Evolutionary conservation across 2,113 vertebrate genomes (phyloP).

Genomic region (Cyprinodon variegatus): DNA sequence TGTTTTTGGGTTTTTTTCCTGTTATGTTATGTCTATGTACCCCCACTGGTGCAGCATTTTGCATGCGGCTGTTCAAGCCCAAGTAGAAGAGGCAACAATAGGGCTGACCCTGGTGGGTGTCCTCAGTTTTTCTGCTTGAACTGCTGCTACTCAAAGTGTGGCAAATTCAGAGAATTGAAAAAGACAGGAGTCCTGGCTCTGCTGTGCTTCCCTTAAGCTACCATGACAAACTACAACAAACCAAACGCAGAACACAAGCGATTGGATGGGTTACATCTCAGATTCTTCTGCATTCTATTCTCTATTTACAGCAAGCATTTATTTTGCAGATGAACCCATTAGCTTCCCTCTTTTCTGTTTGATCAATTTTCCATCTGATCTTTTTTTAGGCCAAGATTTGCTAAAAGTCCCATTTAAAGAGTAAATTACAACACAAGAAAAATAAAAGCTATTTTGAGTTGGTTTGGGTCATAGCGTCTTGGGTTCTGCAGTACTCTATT

Average conservation of each 20-base stretch:
- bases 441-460: slow-evolving; percentile 1
- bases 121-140: too few relatives aligned
- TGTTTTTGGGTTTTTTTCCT: too few relatives aligned
- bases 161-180: slow-evolving; percentile 47
- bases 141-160: slow-evolving; percentile 9
- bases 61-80: too few relatives aligned
- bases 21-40: too few relatives aligned
- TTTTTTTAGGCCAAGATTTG: not conserved
- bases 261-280: not conserved
- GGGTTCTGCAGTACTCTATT: slow-evolving; percentile 52
- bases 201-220: slow-evolving; percentile 16
- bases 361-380: slow-evolving; percentile 1
- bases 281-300: slow-evolving; percentile 9
- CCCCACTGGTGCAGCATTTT: too few relatives aligned
- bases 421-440: slow-evolving; percentile 14
- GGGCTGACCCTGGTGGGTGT: too few relatives aligned
- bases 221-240: slow-evolving; percentile 34
- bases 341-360: not conserved
- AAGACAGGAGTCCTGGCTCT: slow-evolving; percentile 35
- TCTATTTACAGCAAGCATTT: not conserved
- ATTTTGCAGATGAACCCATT: slow-evolving; percentile 1
- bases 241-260: slow-evolving; percentile 17
- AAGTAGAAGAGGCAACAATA: too few relatives aligned
- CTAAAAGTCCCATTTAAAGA: not conserved
- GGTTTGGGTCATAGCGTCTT: not conserved